A percentile compares a stretch with the other conserved stretches of the same genome.
phyloP scores from a whole-genome alignment of 2,797 vertebrate species.

The Paedocypris micromegethes region DNA sequence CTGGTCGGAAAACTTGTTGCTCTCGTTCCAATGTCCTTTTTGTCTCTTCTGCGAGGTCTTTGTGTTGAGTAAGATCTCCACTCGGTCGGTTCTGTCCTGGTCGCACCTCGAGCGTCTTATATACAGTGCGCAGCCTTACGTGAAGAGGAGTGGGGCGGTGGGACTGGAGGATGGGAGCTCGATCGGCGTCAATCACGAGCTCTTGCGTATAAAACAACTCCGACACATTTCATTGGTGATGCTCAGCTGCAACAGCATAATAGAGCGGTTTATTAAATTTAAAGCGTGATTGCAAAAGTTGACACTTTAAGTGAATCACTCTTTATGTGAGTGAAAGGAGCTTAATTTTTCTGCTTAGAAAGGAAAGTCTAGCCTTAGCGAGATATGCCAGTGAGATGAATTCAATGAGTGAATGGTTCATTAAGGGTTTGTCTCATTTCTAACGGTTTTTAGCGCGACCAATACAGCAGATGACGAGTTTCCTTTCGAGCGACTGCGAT shows the following conservation, averaged over 20 bases:
- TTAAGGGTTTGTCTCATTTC: too few relatives aligned
- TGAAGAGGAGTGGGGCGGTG: constrained; percentile 25
- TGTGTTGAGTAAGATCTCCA: constrained; percentile 24
- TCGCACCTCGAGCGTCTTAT: constrained; percentile 51
- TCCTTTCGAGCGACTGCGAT: too few relatives aligned
- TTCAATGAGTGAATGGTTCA: too few relatives aligned
- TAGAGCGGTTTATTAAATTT: not conserved
- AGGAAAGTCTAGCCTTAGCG: too few relatives aligned
- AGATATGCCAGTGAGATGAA: too few relatives aligned
- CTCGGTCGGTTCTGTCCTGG: constrained; percentile 19
- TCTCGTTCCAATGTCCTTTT: constrained; percentile 11
- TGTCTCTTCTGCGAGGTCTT: constrained; percentile 14
- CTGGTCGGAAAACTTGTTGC: constrained; percentile 5
- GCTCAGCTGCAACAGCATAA: not conserved
- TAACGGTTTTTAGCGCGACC: too few relatives aligned
- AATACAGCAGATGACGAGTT: too few relatives aligned
- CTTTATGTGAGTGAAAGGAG: too few relatives aligned
- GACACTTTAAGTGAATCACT: not conserved
- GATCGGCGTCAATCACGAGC: constrained; percentile 22
- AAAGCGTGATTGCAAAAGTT: not conserved
- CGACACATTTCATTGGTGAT: not conserved
- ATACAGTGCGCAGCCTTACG: constrained; percentile 41
- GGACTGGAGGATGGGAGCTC: constrained; percentile 11
- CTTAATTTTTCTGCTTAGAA: too few relatives aligned
- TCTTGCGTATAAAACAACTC: constrained; percentile 14